phyloP scores from a whole-genome alignment of 2,888 invertebrate species.

The Steinernema scapterisci region DNA sequence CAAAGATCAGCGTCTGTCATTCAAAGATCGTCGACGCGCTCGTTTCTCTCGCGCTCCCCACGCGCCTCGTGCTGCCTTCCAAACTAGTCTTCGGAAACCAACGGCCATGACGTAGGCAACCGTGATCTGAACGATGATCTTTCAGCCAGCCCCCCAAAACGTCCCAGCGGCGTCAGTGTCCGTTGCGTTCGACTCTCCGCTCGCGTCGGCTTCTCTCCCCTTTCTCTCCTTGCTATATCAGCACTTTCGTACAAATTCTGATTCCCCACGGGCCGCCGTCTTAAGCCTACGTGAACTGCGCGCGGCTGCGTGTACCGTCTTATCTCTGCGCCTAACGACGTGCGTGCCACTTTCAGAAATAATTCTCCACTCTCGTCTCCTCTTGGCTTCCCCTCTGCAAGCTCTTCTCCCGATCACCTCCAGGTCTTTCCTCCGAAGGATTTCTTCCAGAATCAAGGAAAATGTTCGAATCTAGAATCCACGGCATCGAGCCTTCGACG shows the following conservation, averaged over 20 bases:
- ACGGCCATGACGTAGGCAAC: slow-evolving; percentile 10
- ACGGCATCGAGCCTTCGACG: slow-evolving; percentile 12
- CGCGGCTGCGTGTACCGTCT: slow-evolving; percentile 27
- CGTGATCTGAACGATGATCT: slow-evolving; percentile 28
- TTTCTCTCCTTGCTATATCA: background rate
- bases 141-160: slow-evolving; percentile 11
- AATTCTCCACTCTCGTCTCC: background rate
- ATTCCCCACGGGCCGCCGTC: slow-evolving; percentile 20
- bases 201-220: slow-evolving; percentile 13
- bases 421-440: background rate
- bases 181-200: slow-evolving; percentile 19
- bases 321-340: background rate
- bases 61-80: background rate
- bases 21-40: slow-evolving; percentile 20
- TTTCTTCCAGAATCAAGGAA: background rate
- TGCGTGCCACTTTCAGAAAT: slow-evolving; percentile 29
- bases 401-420: background rate
- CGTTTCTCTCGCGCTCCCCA: background rate
- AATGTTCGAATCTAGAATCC: background rate
- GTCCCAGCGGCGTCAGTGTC: slow-evolving; percentile 18
- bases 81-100: background rate
- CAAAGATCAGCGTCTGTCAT: slow-evolving; percentile 33
- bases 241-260: background rate
- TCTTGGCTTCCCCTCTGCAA: background rate
- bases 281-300: slow-evolving; percentile 30